Percentiles rank a stretch among this genome's conserved stretches.
phyloP scores from a whole-genome alignment of 2,797 vertebrate genomes.

The Sardinella longiceps region DNA sequence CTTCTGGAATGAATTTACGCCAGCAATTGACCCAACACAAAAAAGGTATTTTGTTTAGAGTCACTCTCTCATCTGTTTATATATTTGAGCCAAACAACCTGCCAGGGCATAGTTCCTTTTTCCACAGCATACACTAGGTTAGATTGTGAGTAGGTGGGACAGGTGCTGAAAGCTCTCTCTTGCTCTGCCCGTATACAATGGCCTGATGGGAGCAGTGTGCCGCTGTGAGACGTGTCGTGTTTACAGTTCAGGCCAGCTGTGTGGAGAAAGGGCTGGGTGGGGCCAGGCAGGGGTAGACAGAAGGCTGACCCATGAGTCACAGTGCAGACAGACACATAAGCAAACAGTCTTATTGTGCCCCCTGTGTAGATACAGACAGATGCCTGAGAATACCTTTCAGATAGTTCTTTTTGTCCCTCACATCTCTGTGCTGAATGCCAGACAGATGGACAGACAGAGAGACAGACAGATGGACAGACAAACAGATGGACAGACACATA shows the following conservation, averaged over 20 bases:
- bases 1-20: background rate
- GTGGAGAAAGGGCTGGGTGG: conserved; percentile 34
- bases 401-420: no score
- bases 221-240: conserved; percentile 31
- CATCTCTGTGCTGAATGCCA: no score
- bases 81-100: conserved; percentile 46
- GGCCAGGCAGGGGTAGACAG: conserved; percentile 28
- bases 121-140: conserved; percentile 54
- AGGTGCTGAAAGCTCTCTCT: conserved; percentile 52
- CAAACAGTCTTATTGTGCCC: background rate
- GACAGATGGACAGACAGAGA: no score
- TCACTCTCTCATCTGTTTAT: background rate
- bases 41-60: conserved; percentile 7
- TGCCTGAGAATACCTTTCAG: background rate
- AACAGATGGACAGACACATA: no score
- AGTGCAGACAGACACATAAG: background rate
- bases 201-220: background rate
- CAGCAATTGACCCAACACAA: background rate
- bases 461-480: no score
- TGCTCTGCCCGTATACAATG: conserved; percentile 37
- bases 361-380: background rate
- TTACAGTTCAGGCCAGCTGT: conserved; percentile 50
- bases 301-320: conserved; percentile 21
- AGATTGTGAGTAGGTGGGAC: no score
- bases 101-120: conserved; percentile 37